phyloP scores from a whole-genome alignment of 2,888 invertebrate genomes.

The Xiphydria camelus region DNA sequence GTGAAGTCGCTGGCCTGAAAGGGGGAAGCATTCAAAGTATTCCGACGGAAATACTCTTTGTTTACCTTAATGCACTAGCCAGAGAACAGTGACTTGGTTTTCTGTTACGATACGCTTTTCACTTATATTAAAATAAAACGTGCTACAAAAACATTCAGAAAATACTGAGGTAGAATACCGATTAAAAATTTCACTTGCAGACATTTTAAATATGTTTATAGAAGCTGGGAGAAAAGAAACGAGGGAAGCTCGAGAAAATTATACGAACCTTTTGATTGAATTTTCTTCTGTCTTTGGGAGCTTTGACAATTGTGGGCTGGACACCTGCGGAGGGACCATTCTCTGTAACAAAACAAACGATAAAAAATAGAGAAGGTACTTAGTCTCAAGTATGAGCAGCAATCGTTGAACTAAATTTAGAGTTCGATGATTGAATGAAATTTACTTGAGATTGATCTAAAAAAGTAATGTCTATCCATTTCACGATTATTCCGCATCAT shows the following conservation, averaged over 20 bases:
- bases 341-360: slow-evolving; percentile 41
- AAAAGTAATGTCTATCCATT: neutral
- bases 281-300: slow-evolving; percentile 60
- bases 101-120: too few relatives aligned
- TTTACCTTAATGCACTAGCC: too few relatives aligned
- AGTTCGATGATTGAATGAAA: too few relatives aligned
- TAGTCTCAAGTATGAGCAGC: too few relatives aligned
- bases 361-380: too few relatives aligned
- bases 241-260: neutral
- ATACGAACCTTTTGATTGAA: slow-evolving; percentile 60
- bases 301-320: slow-evolving; percentile 58
- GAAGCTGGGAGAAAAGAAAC: slow-evolving; percentile 1
- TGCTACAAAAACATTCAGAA: neutral
- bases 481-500: too few relatives aligned
- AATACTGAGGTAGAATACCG: too few relatives aligned
- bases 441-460: too few relatives aligned
- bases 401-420: too few relatives aligned
- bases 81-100: too few relatives aligned
- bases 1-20: slow-evolving; percentile 83
- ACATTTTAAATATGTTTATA: slow-evolving; percentile 3
- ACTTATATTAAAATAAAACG: slow-evolving; percentile 1
- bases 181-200: neutral
- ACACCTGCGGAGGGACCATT: slow-evolving; percentile 42
- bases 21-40: too few relatives aligned
- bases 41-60: too few relatives aligned